Base-by-base conservation (phyloP, 2,888 invertebrate genomes). In the Anodontia alba region DNA sequence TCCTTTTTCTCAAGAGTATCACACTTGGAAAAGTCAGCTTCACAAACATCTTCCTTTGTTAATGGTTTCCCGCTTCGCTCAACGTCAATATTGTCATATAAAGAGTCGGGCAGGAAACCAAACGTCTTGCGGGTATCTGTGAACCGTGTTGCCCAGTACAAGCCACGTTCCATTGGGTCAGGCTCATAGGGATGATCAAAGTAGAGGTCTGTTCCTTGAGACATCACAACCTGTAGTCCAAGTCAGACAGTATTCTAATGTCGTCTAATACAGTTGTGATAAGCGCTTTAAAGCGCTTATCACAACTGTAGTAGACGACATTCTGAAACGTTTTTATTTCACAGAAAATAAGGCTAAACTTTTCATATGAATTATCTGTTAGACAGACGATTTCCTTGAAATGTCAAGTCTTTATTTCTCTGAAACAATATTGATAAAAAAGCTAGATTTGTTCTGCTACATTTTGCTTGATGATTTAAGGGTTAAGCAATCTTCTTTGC, bases 121-220 rank as follows among this genome's bases (percentile, higher is more conserved):
- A 92, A 92, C 1, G 90, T 84, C 73, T 91, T 93, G 15, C 82
- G 73, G 0, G 92, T 91, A 84, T 91, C 90, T 8, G 91, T 90
- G 78, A 88, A 93, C 20, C 93, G 86, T 0, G 93, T 86, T 0
- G 93, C 94, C 94, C 94, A 94, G 80, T 92, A 92, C 31, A 92
- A 77, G 2, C 94, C 94, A 31, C 92, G 84, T 77, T 93, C 93
- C 72, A 88, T 87, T 0, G 92, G 92, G 75, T 92, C 92, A 0
- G 91, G 91, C 72, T 92, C 93, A 68, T 93, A 88, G 10, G 92
- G 92, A 46, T 93, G 93, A 78, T 93, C 92, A 73, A 92, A 90
- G 75, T 92, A 93, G 7, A 91, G 76, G 62, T 91, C 90, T 33
- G 92, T 92, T 0, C 90, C 92, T 67, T 90, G 91, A 0, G 92